Percentiles rank a stretch among this genome's conserved stretches.
These are phyloP conservation scores for Tethya wilhelma DNA, from an alignment of 37 sponge, comb jelly and placozoan genomes.

Conservation along the genomic window DNA sequence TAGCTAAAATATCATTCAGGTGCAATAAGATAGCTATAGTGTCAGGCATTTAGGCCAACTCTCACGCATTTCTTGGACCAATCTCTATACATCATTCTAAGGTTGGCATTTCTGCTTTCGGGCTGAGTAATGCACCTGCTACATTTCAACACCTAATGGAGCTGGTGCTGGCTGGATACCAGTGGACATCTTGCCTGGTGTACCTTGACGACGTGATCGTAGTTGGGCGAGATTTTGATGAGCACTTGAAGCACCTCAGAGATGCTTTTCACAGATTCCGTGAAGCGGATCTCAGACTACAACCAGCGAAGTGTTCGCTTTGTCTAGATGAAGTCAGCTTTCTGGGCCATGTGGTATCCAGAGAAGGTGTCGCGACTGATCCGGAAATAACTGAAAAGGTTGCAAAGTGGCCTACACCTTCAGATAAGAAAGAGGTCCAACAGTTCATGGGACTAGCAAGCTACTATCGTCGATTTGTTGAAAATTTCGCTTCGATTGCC, in stretches of 20 bases:
- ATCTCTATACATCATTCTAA: too few relatives aligned
- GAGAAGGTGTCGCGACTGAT: slow-evolving; percentile 24
- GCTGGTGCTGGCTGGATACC: slow-evolving; percentile 3
- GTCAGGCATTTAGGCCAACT: too few relatives aligned
- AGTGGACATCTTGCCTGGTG: neutral
- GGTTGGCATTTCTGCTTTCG: too few relatives aligned
- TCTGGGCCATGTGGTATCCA: slow-evolving; percentile 40
- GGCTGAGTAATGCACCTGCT: slow-evolving; percentile 24
- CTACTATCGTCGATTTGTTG: slow-evolving; percentile 15
- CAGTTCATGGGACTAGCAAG: slow-evolving; percentile 20
- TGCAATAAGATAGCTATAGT: too few relatives aligned
- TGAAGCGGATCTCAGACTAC: slow-evolving; percentile 21
- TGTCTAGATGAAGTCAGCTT: neutral
- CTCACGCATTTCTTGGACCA: too few relatives aligned
- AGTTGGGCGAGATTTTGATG: neutral
- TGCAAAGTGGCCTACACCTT: neutral
- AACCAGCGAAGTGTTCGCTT: slow-evolving; percentile 44
- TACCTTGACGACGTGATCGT: slow-evolving; percentile 49
- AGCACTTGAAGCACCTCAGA: slow-evolving; percentile 22
- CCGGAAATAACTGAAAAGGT: neutral
- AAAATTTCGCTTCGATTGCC: neutral
- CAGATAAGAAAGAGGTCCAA: neutral
- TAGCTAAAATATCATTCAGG: too few relatives aligned
- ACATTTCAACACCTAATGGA: slow-evolving; percentile 48
- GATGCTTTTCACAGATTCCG: neutral